A percentile compares a stretch with the other conserved stretches of the same genome.
Conservation (phyloP, 35 echinoderm and acorn worm genomes). For the Nesometra sesokonis region DNA sequence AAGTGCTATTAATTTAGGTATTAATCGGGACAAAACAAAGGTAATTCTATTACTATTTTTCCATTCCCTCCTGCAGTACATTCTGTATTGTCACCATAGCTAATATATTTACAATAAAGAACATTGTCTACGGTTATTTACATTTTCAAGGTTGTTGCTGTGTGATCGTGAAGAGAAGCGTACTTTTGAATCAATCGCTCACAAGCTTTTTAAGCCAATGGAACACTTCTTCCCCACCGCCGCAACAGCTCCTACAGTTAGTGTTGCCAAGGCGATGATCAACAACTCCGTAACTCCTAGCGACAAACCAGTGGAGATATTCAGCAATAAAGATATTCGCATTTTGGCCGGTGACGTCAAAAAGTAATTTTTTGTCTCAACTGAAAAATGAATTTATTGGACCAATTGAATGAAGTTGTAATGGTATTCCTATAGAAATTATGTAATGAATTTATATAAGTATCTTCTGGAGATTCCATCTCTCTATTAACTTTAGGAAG, state of each 20-base stretch:
- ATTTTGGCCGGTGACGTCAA: not conserved
- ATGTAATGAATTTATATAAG: too few relatives aligned
- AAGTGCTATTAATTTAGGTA: too few relatives aligned
- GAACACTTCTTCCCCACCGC: constrained; percentile 41
- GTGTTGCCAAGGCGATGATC: constrained; percentile 66
- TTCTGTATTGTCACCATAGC: too few relatives aligned
- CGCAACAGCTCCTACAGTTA: constrained; percentile 26
- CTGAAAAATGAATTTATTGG: not conserved
- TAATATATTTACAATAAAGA: too few relatives aligned
- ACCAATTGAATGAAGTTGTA: too few relatives aligned
- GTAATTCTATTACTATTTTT: too few relatives aligned
- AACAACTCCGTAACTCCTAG: constrained; percentile 7
- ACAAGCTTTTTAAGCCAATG: constrained; percentile 19
- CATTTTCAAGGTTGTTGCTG: constrained; percentile 27
- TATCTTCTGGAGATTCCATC: too few relatives aligned
- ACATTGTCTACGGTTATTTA: not conserved
- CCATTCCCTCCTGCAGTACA: too few relatives aligned
- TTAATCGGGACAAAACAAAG: too few relatives aligned
- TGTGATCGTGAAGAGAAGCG: constrained; percentile 54
- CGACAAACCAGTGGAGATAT: not conserved
- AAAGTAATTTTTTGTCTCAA: not conserved
- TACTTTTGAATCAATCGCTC: constrained; percentile 23
- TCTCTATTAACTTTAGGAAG: too few relatives aligned
- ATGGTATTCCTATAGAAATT: too few relatives aligned
- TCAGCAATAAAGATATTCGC: not conserved